Conservation (phyloP, 2,113 vertebrate genomes). For the Nasalis larvatus region DNA sequence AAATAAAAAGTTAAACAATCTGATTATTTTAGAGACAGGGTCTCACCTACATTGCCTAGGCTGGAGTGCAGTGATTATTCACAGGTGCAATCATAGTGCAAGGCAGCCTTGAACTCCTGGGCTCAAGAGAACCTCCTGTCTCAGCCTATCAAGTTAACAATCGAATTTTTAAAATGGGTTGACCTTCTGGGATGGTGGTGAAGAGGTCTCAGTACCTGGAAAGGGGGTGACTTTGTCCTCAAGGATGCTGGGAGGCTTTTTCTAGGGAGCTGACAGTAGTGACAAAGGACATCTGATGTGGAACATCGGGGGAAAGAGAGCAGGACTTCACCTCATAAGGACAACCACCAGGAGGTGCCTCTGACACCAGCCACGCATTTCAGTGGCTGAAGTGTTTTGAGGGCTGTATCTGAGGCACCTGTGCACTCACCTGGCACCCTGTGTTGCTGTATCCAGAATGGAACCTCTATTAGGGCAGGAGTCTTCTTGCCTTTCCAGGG, state of each 20-base stretch:
- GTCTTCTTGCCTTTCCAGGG: not conserved
- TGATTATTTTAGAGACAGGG: not conserved
- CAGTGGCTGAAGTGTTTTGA: not conserved
- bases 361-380: not conserved
- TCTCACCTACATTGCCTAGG: not conserved
- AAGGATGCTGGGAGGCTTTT: not conserved
- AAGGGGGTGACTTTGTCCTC: not conserved
- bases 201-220: not conserved
- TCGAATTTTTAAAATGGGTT: not conserved
- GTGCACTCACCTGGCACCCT: not conserved
- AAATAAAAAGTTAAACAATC: not conserved
- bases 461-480: not conserved
- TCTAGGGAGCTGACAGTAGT: not conserved
- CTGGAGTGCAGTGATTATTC: not conserved
- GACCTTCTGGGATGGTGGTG: not conserved
- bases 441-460: not conserved
- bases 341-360: not conserved
- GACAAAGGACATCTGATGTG: not conserved
- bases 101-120: not conserved
- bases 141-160: not conserved
- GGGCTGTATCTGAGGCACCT: not conserved
- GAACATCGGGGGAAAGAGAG: not conserved
- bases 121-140: not conserved
- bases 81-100: not conserved
- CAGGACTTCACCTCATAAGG: not conserved